Base-by-base conservation (phyloP, 2,113 vertebrate species). In the Nothobranchius furzeri region DNA sequence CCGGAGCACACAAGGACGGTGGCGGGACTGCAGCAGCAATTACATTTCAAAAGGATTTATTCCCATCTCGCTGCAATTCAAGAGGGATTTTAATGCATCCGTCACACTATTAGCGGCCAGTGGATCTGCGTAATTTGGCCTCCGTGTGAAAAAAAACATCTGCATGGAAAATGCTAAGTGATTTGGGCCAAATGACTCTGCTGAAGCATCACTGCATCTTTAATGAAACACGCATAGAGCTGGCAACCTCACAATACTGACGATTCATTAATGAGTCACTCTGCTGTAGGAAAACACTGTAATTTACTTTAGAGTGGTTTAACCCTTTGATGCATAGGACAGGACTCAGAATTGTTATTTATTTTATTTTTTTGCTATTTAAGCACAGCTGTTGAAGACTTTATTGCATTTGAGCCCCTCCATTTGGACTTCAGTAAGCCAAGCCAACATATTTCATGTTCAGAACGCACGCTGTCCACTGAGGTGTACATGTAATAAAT, bases 31-130 rank as follows among this genome's bases (percentile, higher is more conserved):
- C 63, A 73, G 78, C 65, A 8, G 55, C 76, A 76, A 84, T 86
- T 71, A 77, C 64, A 84, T 86, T 76, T 80, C 69, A 50, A 56
- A 76, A 66, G 70, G 78, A 85, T 82, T 88, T 81, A 76, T 74
- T 74, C 54, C 69, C 78, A 75, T 82, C 78, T 71, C 36, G 69
- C 20, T 14, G 61, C 68, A 82, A 78, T 58, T 82, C 59, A 84
- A 83, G 25, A 43, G 65, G 68, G 67, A 76, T 88, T 82, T 84
- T 81, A 68, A 81, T 79, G 76, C 68, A 84, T 82, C 71, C 73
- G 84, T 81, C 83, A 82, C 75, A 74, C 68, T 73, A 81, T 79
- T 86, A 78, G 68, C 74, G 83, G 84, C 81, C 86, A 87, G 75
- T 85, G 61, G 70, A 82, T 73, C 66, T 71, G 65, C 36, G 75